Evolutionary conservation across 35 echinoderm and acorn worm species (phyloP).

Genomic region (Apostichopus japonicus): DNA sequence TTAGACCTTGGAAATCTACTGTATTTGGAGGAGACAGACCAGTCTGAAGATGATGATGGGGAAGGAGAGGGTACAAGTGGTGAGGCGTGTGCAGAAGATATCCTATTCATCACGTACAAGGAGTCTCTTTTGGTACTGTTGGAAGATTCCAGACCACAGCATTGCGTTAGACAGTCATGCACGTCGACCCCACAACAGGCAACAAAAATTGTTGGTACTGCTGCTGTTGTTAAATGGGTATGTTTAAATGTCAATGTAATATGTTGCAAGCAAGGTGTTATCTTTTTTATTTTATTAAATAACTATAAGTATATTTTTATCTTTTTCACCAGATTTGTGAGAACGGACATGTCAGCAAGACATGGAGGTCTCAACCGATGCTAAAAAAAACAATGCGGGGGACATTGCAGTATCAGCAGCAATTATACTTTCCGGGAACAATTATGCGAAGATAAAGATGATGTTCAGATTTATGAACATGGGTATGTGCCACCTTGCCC

Average conservation of each 20-base stretch:
- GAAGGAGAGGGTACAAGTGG: background rate
- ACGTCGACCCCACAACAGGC: background rate
- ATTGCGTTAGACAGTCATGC: background rate
- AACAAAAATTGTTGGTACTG: background rate
- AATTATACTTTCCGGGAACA: background rate
- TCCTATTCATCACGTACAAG: background rate
- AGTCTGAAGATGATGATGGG: background rate
- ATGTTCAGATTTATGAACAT: background rate
- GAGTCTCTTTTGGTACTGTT: background rate
- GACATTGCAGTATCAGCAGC: background rate
- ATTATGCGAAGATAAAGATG: background rate
- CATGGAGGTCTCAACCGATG: background rate
- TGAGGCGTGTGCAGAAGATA: background rate
- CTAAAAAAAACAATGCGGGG: background rate
- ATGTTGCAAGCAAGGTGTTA: background rate
- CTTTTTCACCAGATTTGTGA: background rate
- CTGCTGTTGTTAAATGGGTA: background rate
- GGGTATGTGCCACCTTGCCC: background rate
- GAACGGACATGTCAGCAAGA: background rate
- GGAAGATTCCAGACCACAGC: background rate
- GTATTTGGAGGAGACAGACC: background rate
- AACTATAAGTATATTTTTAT: background rate
- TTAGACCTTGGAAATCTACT: too few relatives aligned
- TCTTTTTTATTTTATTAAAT: background rate
- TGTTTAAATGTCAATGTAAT: background rate